Evolutionary conservation across 64 coral and sea anemone genomes (phyloP).

Genomic region (Catalaphyllia jardinei): DNA sequence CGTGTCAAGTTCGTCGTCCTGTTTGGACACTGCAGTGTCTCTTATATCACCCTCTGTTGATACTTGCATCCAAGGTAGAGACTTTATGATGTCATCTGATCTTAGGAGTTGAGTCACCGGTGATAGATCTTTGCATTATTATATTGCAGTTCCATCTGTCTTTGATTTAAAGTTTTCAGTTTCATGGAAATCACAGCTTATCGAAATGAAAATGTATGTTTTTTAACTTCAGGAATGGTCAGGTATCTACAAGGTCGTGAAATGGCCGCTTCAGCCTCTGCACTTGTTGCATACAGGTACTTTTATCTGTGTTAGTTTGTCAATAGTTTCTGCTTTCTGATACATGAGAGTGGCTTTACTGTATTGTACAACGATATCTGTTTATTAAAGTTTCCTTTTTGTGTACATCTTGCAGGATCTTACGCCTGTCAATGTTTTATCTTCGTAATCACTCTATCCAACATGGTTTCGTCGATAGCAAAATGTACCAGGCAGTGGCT

Average conservation of each 20-base stretch:
- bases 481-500: neutral
- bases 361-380: no score
- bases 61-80: constrained; percentile 8
- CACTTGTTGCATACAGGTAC: constrained; percentile 13
- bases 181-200: neutral
- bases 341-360: no score
- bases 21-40: constrained; percentile 6
- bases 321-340: no score
- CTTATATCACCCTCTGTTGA: neutral
- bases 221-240: neutral
- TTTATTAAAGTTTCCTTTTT: neutral
- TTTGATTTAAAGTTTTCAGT: no score
- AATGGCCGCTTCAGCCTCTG: neutral
- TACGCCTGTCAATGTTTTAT: constrained; percentile 18
- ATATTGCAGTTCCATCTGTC: no score
- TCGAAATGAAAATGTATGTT: neutral
- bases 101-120: neutral
- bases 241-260: neutral
- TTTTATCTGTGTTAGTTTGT: neutral
- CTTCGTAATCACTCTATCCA: constrained; percentile 33
- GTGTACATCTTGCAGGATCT: neutral
- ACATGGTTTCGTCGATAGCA: constrained; percentile 33
- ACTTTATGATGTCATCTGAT: neutral
- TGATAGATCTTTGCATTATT: no score
- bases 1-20: neutral